phyloP scores from a whole-genome alignment of 2,888 invertebrate species.

The Phaonia tiefii region DNA sequence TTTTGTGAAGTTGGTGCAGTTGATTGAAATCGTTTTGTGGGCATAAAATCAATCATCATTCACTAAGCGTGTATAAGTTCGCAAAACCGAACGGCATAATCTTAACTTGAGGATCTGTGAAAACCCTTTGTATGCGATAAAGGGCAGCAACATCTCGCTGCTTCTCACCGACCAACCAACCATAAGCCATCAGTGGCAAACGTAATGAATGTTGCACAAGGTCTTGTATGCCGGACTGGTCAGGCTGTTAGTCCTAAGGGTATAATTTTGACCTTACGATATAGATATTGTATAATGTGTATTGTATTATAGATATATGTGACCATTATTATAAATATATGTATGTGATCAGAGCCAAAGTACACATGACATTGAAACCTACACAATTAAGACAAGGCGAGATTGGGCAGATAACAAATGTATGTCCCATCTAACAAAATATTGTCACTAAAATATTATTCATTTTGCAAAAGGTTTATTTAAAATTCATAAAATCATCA shows the following conservation, averaged over 20 bases:
- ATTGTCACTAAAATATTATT: neutral
- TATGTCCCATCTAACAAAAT: neutral
- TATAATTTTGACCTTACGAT: slow-evolving; percentile 40
- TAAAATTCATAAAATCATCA: slow-evolving; percentile 37
- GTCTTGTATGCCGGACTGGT: slow-evolving; percentile 29
- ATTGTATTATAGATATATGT: no score
- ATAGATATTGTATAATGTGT: no score
- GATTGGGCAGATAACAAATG: neutral
- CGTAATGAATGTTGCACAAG: slow-evolving; percentile 26
- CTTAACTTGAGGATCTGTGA: slow-evolving; percentile 48
- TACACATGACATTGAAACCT: slow-evolving; percentile 57
- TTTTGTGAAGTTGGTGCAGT: slow-evolving; percentile 34
- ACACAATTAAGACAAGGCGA: slow-evolving; percentile 1
- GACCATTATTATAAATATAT: no score
- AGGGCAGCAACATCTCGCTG: neutral
- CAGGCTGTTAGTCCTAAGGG: slow-evolving; percentile 43
- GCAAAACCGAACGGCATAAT: slow-evolving; percentile 38
- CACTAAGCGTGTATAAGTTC: slow-evolving; percentile 52
- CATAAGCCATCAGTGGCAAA: neutral
- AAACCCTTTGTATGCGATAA: slow-evolving; percentile 32
- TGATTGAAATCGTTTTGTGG: slow-evolving; percentile 62
- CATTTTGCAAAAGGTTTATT: slow-evolving; percentile 25
- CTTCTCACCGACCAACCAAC: slow-evolving; percentile 42
- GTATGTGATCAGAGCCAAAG: slow-evolving; percentile 34
- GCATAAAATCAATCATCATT: slow-evolving; percentile 67